Evolutionary conservation across 2,888 invertebrate species (phyloP).

Genomic region (Pilophorus perplexus): DNA sequence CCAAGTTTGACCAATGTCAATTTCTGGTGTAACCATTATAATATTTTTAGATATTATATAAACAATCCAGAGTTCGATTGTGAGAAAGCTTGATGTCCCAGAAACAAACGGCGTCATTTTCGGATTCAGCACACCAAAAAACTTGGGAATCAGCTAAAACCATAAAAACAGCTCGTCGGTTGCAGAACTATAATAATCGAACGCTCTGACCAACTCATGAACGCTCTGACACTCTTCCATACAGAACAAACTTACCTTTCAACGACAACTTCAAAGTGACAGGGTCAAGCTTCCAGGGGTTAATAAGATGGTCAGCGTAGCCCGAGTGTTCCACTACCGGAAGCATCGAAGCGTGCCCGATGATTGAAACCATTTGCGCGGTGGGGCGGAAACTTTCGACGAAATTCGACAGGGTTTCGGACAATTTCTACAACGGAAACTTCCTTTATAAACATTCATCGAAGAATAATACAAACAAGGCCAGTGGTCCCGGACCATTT

Average conservation of each 20-base stretch:
- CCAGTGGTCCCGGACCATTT: not conserved
- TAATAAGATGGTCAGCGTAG: slow-evolving; percentile 83
- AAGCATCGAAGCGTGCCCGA: slow-evolving; percentile 84
- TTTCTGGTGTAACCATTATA: too few relatives aligned
- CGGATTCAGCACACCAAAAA: too few relatives aligned
- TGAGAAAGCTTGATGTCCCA: too few relatives aligned
- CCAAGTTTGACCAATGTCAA: too few relatives aligned
- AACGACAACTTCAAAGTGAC: slow-evolving; percentile 69
- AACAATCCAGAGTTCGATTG: too few relatives aligned
- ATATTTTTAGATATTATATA: slow-evolving; percentile 49
- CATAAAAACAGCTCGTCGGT: too few relatives aligned
- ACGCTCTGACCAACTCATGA: not conserved
- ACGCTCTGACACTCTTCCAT: not conserved
- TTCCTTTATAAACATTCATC: too few relatives aligned
- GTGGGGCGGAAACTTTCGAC: slow-evolving; percentile 89
- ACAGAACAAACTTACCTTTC: slow-evolving; percentile 55
- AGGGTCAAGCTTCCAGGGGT: slow-evolving; percentile 91
- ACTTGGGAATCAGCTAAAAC: too few relatives aligned
- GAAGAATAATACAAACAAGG: slow-evolving; percentile 1
- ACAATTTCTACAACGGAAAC: slow-evolving; percentile 66
- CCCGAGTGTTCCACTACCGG: slow-evolving; percentile 93
- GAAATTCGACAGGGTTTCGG: slow-evolving; percentile 79
- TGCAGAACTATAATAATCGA: not conserved
- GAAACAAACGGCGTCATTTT: too few relatives aligned
- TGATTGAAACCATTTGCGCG: slow-evolving; percentile 94